Evolutionary conservation across 92 coral and sea anemone genomes (phyloP), one percentile per base, ranked within the genome.

Genomic region (Siderastrea siderea): DNA sequence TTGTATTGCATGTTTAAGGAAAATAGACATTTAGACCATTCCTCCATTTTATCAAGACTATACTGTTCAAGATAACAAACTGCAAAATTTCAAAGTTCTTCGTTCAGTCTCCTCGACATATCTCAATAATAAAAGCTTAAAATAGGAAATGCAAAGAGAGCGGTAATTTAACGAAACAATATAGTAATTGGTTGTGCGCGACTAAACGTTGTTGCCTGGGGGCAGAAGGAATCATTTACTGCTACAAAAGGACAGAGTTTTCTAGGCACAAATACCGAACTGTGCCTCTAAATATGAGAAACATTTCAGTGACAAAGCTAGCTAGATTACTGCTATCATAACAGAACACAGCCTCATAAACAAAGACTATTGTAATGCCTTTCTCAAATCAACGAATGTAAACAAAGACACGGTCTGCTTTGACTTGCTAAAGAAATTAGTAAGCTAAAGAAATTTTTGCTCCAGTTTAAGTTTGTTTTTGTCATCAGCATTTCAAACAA

Each of bases 321-420:
- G 17, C 3, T 43, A 45, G 48, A n/a, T 71, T 48, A 70, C 61
- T 14, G 16, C 60, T 12, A 83, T 60, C 59, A 84, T 49, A 45
- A 61, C 62, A 52, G 53, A 60, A 14, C 12, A 48, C 45, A 59
- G 68, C 51, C 49, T 66, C 60, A 26, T n/a, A 73, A 51, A 59
- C 61, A 74, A 83, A 73, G 72, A 26, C 73, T 14, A 48, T 61
- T 74, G 67, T 84, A 50, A 50, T 9, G 74, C 87, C 62, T 60
- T 84, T 7, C 71, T 58, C 19, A 47, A 59, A 47, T 83, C 61
- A 48, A n/a, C 50, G 49, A 59, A 72, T 74, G 87, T 73, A 73
- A 84, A 84, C 81, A 84, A 62, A 73, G 64, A 54, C 38, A 51
- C 81, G 80, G 66, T 5, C 47, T 63, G n/a, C 80, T 84, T 73